phyloP scores from a whole-genome alignment of 1,140 invertebrate species.

The Cephus cinctus region DNA sequence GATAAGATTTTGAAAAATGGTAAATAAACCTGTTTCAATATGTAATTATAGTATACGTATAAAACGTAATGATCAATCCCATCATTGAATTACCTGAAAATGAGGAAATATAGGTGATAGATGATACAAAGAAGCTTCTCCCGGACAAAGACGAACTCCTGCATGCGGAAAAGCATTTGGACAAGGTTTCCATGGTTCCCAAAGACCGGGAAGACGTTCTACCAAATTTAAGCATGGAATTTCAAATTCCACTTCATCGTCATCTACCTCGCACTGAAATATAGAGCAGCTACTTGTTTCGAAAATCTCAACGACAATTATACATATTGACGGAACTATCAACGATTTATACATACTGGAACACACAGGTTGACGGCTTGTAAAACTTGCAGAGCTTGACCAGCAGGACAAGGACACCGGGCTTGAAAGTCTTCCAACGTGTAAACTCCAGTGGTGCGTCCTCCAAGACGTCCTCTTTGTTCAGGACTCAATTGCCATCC shows the following conservation, averaged over 20 bases:
- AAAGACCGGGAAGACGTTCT: slow-evolving; percentile 71
- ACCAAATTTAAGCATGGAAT: slow-evolving; percentile 79
- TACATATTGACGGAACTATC: not conserved
- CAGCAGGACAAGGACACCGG: slow-evolving; percentile 71
- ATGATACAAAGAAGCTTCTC: slow-evolving; percentile 61
- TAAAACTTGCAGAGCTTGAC: slow-evolving; percentile 68
- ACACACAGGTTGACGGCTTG: slow-evolving; percentile 73
- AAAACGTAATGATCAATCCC: not conserved
- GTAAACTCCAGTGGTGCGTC: slow-evolving; percentile 75
- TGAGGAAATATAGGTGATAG: slow-evolving; percentile 70
- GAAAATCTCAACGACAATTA: not conserved
- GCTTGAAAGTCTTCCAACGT: slow-evolving; percentile 78
- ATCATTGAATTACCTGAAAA: slow-evolving; percentile 59
- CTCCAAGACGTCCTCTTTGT: slow-evolving; percentile 59
- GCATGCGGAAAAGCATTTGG: slow-evolving; percentile 63
- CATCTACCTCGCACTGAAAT: slow-evolving; percentile 70
- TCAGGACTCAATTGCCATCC: slow-evolving; percentile 72
- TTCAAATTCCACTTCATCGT: slow-evolving; percentile 74
- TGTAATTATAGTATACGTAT: slow-evolving; percentile 3
- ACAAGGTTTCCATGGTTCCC: slow-evolving; percentile 65
- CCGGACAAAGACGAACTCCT: slow-evolving; percentile 64
- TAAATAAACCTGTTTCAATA: not conserved
- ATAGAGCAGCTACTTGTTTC: not conserved
- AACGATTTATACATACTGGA: slow-evolving; percentile 48
- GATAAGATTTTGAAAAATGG: slow-evolving; percentile 7